Evolutionary conservation across 2,113 vertebrate species (phyloP).

Genomic region (Strigops habroptila): DNA sequence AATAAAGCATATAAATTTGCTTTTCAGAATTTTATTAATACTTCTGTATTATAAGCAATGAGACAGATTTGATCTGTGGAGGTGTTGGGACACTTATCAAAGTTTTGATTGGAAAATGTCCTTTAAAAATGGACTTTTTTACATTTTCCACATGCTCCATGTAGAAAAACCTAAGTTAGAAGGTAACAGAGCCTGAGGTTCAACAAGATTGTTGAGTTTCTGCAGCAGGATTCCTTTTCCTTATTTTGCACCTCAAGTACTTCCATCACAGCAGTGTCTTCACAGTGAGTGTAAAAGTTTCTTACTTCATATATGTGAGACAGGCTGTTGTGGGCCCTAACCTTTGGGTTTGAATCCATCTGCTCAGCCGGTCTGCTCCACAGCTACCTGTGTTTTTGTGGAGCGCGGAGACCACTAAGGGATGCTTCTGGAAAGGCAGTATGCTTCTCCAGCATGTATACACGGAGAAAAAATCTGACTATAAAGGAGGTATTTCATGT

Average conservation of each 20-base stretch:
- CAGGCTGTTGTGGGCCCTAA: not conserved
- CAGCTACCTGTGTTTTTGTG: not conserved
- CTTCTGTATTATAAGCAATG: not conserved
- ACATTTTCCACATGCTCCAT: not conserved
- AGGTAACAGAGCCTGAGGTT: not conserved
- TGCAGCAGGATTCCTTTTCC: not conserved
- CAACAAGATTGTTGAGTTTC: not conserved
- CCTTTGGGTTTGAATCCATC: not conserved
- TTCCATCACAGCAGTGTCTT: not conserved
- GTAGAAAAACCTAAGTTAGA: not conserved
- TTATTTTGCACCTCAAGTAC: not conserved
- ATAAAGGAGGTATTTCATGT: not conserved
- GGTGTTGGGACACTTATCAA: not conserved
- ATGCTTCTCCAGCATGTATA: not conserved
- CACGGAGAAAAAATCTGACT: rapidly evolving
- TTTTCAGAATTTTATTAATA: not conserved
- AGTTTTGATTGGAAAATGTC: not conserved
- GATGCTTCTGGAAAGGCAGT: not conserved
- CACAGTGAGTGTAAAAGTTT: not conserved
- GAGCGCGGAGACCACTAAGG: not conserved
- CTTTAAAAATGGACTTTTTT: not conserved
- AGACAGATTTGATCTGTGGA: not conserved
- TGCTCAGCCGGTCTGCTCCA: rapidly evolving
- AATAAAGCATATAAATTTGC: not conserved
- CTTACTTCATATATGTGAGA: not conserved